These are phyloP conservation scores for Musca domestica DNA, from an alignment of 1,140 invertebrate species.

Conservation along the genomic window DNA sequence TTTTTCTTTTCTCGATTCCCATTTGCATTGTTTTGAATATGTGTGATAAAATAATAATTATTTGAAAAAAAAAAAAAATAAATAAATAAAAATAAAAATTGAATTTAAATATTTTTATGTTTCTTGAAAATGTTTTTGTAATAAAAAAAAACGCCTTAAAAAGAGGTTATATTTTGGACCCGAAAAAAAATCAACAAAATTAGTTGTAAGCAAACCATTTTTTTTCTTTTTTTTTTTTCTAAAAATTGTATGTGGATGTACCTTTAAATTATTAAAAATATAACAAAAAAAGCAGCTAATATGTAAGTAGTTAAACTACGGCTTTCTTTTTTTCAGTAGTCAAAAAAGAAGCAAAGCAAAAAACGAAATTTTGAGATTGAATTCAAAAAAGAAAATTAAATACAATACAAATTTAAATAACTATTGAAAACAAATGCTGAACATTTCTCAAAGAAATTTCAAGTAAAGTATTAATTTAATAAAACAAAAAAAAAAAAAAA, in stretches of 20 bases:
- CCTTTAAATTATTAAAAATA: neutral
- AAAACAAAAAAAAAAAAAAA: neutral
- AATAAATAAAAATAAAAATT: too few species aligned
- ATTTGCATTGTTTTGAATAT: too few species aligned
- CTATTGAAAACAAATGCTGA: neutral
- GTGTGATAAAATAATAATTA: too few species aligned
- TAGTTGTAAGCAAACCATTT: too few species aligned
- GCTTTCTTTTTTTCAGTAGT: neutral
- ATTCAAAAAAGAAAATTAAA: slow-evolving; percentile 2
- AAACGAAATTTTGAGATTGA: neutral
- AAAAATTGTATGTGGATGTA: neutral
- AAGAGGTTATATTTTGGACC: neutral
- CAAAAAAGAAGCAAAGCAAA: neutral
- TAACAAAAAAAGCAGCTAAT: slow-evolving; percentile 2
- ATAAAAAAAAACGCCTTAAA: neutral
- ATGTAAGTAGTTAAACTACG: slow-evolving; percentile 11
- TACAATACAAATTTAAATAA: neutral
- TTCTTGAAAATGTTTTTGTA: neutral
- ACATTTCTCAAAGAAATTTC: slow-evolving; percentile 15
- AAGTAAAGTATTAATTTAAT: slow-evolving; percentile 10
- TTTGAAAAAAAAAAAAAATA: too few species aligned
- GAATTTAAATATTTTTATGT: slow-evolving; percentile 9
- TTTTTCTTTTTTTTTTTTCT: slow-evolving; percentile 6
- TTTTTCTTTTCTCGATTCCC: too few species aligned
- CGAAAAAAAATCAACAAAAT: too few species aligned